These are phyloP conservation scores for Eristalis pertinax DNA, from an alignment of 2,888 invertebrate species.

Conservation along the genomic window DNA sequence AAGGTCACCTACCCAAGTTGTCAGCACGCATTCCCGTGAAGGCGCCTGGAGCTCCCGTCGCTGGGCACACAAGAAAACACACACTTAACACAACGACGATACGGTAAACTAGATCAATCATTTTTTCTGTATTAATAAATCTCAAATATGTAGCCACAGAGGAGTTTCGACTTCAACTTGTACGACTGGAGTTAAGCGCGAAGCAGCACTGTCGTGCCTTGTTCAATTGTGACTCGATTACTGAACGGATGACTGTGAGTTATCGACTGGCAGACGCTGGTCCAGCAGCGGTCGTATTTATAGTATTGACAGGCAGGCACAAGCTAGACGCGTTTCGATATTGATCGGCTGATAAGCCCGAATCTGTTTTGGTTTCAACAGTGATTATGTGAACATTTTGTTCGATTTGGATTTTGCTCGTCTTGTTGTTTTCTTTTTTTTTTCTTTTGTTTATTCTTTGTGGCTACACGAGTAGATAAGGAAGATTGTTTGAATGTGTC, in stretches of 20 bases:
- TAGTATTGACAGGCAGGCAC: slow-evolving; percentile 31
- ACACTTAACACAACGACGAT: slow-evolving; percentile 40
- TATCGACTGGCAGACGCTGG: slow-evolving; percentile 63
- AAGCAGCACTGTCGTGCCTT: slow-evolving; percentile 17
- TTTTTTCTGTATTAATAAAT: slow-evolving; percentile 49
- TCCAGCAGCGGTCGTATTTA: slow-evolving; percentile 64
- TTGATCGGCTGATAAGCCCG: slow-evolving; percentile 54
- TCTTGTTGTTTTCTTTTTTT: slow-evolving; percentile 24
- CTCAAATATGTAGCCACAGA: background rate
- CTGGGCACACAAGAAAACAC: slow-evolving; percentile 28
- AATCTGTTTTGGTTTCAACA: slow-evolving; percentile 37
- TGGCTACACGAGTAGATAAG: slow-evolving; percentile 29
- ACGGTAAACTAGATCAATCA: slow-evolving; percentile 49
- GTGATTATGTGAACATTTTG: slow-evolving; percentile 10
- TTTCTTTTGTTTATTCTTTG: slow-evolving; percentile 23
- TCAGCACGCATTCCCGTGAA: slow-evolving; percentile 11
- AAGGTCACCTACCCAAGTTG: slow-evolving; percentile 49
- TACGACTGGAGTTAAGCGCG: slow-evolving; percentile 5
- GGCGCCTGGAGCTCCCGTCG: slow-evolving; percentile 36
- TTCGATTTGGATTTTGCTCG: slow-evolving; percentile 18
- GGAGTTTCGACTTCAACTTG: background rate
- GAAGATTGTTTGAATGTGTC: slow-evolving; percentile 11
- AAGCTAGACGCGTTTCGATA: slow-evolving; percentile 35
- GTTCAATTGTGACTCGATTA: slow-evolving; percentile 39
- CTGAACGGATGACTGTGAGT: slow-evolving; percentile 35